Percentiles rank a stretch among this genome's conserved stretches.
phyloP scores from a whole-genome alignment of 2,888 invertebrate species.

The Ommatoiulus sabulosus region DNA sequence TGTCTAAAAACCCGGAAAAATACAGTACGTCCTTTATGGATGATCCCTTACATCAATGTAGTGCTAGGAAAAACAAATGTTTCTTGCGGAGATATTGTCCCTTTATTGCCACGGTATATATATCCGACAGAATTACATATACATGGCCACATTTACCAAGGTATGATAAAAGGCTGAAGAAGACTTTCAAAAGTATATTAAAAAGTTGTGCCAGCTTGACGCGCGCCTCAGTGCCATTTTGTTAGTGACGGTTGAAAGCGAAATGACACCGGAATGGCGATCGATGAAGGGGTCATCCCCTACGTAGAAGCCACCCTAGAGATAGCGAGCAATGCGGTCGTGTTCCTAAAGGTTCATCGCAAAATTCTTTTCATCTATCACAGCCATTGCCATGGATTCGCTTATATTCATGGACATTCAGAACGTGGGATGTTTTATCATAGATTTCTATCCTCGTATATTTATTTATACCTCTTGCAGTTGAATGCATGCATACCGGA shows the following conservation, averaged over 20 bases:
- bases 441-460: background rate
- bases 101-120: no score
- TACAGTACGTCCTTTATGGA: no score
- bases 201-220: constrained; percentile 11
- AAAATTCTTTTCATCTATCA: constrained; percentile 4
- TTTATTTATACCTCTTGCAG: background rate
- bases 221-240: background rate
- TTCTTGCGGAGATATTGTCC: no score
- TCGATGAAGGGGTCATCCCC: constrained; percentile 22
- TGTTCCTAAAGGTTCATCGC: constrained; percentile 2
- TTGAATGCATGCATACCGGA: background rate
- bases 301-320: background rate
- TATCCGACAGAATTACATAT: background rate
- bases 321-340: background rate
- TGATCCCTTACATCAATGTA: no score
- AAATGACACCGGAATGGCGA: constrained; percentile 3
- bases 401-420: constrained; percentile 14
- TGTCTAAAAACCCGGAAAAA: no score
- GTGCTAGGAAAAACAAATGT: no score
- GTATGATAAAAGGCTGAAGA: background rate
- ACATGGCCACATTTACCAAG: background rate
- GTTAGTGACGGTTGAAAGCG: constrained; percentile 7
- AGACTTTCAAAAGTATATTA: constrained; percentile 8
- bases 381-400: background rate
- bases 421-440: background rate